phyloP scores from a whole-genome alignment of 2,888 invertebrate species.

The Euplexia lucipara region DNA sequence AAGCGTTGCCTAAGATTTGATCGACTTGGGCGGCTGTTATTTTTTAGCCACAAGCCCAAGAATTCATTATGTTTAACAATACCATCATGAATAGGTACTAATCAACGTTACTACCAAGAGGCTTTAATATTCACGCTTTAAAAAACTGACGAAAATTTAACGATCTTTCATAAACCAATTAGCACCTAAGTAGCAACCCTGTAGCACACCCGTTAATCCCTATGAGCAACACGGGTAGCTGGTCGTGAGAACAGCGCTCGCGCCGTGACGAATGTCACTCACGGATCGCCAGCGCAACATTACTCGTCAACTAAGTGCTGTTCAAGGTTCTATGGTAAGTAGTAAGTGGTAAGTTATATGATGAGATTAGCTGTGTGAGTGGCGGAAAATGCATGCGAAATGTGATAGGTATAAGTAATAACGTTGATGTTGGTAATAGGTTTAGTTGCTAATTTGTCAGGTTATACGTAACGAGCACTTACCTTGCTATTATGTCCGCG shows the following conservation, averaged over 20 bases:
- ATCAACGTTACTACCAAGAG: background rate
- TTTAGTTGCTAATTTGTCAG: slow-evolving; percentile 8
- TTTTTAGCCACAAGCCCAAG: too few species aligned
- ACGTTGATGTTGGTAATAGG: background rate
- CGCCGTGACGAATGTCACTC: slow-evolving; percentile 78
- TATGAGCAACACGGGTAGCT: slow-evolving; percentile 86
- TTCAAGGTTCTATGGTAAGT: slow-evolving; percentile 40
- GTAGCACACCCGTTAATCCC: slow-evolving; percentile 75
- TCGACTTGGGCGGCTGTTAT: too few species aligned
- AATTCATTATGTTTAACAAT: background rate
- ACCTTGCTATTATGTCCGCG: too few species aligned
- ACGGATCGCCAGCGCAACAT: slow-evolving; percentile 48
- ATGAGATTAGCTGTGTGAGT: slow-evolving; percentile 38
- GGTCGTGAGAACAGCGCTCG: slow-evolving; percentile 81
- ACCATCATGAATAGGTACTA: background rate
- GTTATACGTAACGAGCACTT: too few species aligned
- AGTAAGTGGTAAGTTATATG: slow-evolving; percentile 35
- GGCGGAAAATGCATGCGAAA: slow-evolving; percentile 21
- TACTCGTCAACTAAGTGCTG: slow-evolving; percentile 53
- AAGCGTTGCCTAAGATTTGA: too few species aligned
- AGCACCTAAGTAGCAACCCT: slow-evolving; percentile 73
- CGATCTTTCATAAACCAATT: slow-evolving; percentile 35
- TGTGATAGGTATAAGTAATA: background rate
- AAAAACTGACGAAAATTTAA: background rate
- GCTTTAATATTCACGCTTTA: background rate